Evolutionary conservation across 2,888 invertebrate genomes (phyloP).

Genomic region (Vannuccia rotundouncinata): DNA sequence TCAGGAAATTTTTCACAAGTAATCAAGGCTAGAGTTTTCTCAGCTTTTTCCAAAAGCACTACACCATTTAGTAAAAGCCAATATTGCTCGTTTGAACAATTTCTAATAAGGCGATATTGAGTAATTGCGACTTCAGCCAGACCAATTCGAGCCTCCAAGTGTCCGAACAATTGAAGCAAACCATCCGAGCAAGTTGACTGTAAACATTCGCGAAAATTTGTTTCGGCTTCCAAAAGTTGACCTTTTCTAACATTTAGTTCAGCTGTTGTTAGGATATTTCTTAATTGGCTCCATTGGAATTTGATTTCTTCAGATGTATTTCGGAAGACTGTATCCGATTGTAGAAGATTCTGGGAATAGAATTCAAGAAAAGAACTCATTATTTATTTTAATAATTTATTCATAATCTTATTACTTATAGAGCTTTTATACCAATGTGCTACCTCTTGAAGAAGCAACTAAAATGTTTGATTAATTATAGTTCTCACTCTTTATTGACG

Average conservation of each 20-base stretch:
- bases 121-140: neutral
- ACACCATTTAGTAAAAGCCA: neutral
- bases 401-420: too few species aligned
- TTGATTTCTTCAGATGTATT: neutral
- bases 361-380: neutral
- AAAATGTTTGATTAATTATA: too few species aligned
- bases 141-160: neutral
- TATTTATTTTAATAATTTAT: too few species aligned
- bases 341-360: neutral
- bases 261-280: neutral
- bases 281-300: neutral
- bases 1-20: neutral
- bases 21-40: neutral
- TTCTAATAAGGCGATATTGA: neutral
- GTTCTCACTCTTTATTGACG: too few species aligned
- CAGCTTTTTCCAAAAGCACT: neutral
- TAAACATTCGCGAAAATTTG: neutral
- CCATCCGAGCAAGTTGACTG: neutral
- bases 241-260: neutral
- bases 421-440: too few species aligned
- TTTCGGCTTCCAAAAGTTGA: neutral
- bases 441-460: too few species aligned
- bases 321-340: neutral
- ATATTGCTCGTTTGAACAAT: neutral
- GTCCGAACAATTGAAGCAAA: neutral